Conservation (phyloP, 2,888 invertebrate species). For the Eilema sororculum region DNA sequence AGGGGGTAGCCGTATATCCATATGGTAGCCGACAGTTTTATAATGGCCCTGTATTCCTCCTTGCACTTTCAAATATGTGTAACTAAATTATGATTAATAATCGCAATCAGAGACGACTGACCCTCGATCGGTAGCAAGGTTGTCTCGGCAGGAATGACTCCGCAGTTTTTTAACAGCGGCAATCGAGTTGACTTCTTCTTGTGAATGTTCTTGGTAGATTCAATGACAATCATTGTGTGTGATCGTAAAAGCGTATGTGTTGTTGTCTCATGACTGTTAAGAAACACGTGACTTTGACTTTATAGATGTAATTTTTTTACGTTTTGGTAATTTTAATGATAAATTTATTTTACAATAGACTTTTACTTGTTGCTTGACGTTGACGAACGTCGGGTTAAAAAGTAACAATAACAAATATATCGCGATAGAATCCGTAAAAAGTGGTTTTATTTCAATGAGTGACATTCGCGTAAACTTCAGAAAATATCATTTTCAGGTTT, state of each 20-base stretch:
- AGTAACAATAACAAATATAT: no score
- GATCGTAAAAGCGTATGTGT: not conserved
- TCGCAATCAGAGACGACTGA: conserved; percentile 29
- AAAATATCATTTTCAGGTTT: no score
- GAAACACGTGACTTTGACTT: not conserved
- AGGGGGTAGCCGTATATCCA: no score
- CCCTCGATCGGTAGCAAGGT: conserved; percentile 47
- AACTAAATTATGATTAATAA: conserved; percentile 39
- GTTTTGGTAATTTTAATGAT: no score
- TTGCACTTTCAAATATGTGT: conserved; percentile 31
- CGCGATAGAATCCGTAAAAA: no score
- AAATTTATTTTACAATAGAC: no score
- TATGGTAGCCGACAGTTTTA: no score
- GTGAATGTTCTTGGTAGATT: conserved; percentile 21
- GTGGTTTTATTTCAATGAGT: no score
- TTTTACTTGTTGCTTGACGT: no score
- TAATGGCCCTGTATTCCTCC: not conserved
- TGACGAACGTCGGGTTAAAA: no score
- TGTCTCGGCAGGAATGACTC: conserved; percentile 45
- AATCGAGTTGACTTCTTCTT: conserved; percentile 24
- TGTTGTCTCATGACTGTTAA: conserved; percentile 2
- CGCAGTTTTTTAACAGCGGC: conserved; percentile 32
- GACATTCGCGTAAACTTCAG: no score
- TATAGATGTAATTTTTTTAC: no score
- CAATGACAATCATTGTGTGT: conserved; percentile 5